These are phyloP conservation scores for Calameuta filiformis DNA, from an alignment of 2,888 invertebrate genomes.

Conservation along the genomic window DNA sequence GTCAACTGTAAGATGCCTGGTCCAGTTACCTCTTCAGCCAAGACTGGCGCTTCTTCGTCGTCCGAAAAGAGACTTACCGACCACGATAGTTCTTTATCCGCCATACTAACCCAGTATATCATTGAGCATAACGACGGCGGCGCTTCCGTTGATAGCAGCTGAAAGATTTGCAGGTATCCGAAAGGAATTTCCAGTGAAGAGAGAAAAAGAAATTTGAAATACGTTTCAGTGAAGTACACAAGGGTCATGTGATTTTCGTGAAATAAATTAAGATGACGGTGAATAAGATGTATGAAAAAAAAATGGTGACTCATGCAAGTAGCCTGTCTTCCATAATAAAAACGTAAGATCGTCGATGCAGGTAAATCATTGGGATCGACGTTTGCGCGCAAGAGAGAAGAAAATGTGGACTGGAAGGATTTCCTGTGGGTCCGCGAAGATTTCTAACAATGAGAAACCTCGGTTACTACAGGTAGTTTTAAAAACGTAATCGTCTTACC, in stretches of 20 bases:
- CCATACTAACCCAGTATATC: neutral
- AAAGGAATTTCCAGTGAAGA: neutral
- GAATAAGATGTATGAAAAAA: neutral
- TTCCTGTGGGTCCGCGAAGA: neutral
- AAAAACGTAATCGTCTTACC: constrained; percentile 40
- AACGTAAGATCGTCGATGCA: neutral
- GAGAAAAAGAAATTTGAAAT: neutral
- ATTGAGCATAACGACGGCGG: neutral
- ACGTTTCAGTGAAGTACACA: neutral
- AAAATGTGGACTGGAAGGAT: neutral
- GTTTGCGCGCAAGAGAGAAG: neutral
- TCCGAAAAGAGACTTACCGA: neutral
- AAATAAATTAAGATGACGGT: neutral
- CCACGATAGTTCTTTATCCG: neutral
- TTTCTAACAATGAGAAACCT: neutral
- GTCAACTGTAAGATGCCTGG: neutral
- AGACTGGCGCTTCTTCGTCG: neutral
- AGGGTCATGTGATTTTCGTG: neutral
- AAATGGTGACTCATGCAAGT: neutral
- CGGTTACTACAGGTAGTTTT: neutral
- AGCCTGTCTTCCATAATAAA: neutral
- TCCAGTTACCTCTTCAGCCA: neutral
- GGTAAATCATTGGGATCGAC: neutral
- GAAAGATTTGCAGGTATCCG: neutral
- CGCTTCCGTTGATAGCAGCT: neutral